phyloP scores from a whole-genome alignment of 2,797 vertebrate genomes.

The Falco novaeseelandiae region DNA sequence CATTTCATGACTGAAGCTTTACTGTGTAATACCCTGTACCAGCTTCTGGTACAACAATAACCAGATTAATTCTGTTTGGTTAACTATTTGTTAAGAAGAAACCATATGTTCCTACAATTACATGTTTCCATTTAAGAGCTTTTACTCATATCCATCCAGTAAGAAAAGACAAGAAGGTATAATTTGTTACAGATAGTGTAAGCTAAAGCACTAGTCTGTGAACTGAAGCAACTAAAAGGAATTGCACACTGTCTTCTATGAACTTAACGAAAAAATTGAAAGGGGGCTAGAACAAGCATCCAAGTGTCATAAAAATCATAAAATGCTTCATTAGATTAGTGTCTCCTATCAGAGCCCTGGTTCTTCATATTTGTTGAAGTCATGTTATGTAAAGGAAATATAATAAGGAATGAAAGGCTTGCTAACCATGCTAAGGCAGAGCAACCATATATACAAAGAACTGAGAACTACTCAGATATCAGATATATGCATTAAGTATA shows the following conservation, averaged over 20 bases:
- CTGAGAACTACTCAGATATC: neutral
- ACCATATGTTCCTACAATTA: neutral
- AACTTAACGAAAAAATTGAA: neutral
- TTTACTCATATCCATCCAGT: neutral
- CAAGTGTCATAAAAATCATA: neutral
- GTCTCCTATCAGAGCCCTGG: neutral
- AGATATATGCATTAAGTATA: neutral
- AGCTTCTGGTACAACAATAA: neutral
- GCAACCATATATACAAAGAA: neutral
- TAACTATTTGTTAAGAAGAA: neutral
- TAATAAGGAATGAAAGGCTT: neutral
- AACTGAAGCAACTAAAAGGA: neutral
- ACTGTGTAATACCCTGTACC: neutral
- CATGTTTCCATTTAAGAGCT: neutral
- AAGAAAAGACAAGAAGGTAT: neutral
- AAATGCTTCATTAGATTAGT: neutral
- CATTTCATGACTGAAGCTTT: neutral
- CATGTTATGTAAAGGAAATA: neutral
- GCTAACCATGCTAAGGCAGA: neutral
- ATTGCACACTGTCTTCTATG: neutral
- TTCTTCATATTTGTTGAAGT: neutral
- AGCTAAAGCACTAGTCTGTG: neutral
- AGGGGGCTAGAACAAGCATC: neutral
- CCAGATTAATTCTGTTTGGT: neutral
- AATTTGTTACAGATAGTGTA: neutral